Evolutionary conservation across 2,113 vertebrate genomes (phyloP).

Genomic region (Quiscalus mexicanus): DNA sequence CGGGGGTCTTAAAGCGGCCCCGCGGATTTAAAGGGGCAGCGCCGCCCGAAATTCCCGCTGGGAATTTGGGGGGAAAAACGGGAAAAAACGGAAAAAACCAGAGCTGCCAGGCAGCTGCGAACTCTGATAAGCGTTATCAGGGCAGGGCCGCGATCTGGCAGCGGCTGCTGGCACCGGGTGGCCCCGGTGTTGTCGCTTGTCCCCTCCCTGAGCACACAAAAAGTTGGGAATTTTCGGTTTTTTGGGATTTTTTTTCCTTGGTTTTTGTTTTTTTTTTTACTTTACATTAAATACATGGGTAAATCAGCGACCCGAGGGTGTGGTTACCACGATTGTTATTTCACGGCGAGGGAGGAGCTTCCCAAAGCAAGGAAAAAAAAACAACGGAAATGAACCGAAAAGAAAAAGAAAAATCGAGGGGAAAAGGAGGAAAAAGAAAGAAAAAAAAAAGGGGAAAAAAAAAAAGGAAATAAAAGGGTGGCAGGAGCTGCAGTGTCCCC

Average conservation of each 20-base stretch:
- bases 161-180: not conserved
- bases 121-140: conserved; percentile 5
- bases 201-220: not conserved
- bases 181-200: not conserved
- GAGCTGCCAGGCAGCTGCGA: not conserved
- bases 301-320: conserved; percentile 73
- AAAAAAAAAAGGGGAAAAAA: not conserved
- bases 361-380: not conserved
- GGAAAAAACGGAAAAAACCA: fast-evolving
- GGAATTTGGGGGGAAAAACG: not conserved
- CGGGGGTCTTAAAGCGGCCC: not conserved
- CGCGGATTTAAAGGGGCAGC: not conserved
- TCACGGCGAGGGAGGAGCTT: conserved; percentile 55
- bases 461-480: not conserved
- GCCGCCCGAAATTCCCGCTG: not conserved
- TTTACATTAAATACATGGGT: conserved; percentile 82
- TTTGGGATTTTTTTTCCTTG: not conserved
- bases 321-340: conserved; percentile 78
- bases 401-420: not conserved
- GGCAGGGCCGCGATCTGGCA: not conserved
- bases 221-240: not conserved
- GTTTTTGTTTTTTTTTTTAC: conserved; percentile 37
- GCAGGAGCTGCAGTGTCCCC: conserved; percentile 29
- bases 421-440: fast-evolving
- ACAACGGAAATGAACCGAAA: too few relatives aligned